A percentile compares a stretch with the other conserved stretches of the same genome.
These are phyloP conservation scores for Stercorarius parasiticus DNA, from an alignment of 2,113 vertebrate genomes.

Conservation along the genomic window DNA sequence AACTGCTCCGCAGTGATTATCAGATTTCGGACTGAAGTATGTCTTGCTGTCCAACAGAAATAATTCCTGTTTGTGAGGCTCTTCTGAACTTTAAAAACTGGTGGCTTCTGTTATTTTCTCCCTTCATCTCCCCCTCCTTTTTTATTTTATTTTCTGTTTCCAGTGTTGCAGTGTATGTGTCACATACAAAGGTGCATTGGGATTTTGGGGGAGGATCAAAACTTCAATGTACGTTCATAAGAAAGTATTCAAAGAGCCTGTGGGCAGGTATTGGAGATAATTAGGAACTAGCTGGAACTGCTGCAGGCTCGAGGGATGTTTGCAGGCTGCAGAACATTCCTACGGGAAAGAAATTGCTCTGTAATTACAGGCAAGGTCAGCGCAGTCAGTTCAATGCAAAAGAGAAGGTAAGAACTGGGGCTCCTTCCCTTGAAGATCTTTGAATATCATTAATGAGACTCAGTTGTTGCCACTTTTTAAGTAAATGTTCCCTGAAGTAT, in stretches of 20 bases:
- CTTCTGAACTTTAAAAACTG: not conserved
- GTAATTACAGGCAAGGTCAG: slow-evolving; percentile 60
- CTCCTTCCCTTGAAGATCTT: not conserved
- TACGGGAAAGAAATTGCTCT: slow-evolving; percentile 3
- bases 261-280: slow-evolving; percentile 47
- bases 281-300: slow-evolving; percentile 52
- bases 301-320: slow-evolving; percentile 32
- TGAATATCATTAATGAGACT: not conserved
- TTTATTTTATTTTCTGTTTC: not conserved
- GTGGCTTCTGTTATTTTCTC: not conserved
- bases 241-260: not conserved
- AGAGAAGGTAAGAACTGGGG: not conserved
- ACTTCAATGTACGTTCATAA: not conserved
- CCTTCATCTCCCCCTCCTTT: not conserved
- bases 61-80: not conserved
- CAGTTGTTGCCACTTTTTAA: not conserved
- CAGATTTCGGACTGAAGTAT: not conserved
- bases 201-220: not conserved
- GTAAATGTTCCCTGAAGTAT: not conserved
- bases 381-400: not conserved
- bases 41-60: not conserved
- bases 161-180: not conserved
- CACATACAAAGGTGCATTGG: not conserved
- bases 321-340: slow-evolving; percentile 43
- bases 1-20: not conserved